phyloP scores from a whole-genome alignment of 2,888 invertebrate species.

The Limnephilus marmoratus region DNA sequence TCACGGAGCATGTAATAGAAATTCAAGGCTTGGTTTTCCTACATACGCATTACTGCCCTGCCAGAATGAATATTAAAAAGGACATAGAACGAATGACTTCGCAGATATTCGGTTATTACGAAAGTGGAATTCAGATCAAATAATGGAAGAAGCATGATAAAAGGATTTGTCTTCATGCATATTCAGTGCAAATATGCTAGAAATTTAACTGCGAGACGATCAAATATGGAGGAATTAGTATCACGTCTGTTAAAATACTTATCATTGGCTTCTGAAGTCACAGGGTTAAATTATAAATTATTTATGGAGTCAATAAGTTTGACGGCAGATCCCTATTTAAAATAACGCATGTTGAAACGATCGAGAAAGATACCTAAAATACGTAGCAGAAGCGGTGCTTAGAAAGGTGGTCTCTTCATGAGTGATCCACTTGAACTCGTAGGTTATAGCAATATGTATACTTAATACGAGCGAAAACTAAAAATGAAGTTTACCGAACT shows the following conservation, averaged over 20 bases:
- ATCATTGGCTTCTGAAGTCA: not conserved
- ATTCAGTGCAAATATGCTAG: not conserved
- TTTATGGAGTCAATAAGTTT: no score
- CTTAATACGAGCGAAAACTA: no score
- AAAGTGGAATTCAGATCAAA: not conserved
- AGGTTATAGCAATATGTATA: no score
- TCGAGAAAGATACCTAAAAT: no score
- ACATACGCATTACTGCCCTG: not conserved
- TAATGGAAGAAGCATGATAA: not conserved
- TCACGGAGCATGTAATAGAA: not conserved
- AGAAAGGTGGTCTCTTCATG: no score
- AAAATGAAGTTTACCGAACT: no score
- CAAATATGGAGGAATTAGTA: not conserved
- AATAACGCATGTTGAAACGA: no score
- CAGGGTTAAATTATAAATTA: not conserved
- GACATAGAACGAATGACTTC: not conserved
- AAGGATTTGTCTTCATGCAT: not conserved
- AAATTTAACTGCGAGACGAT: not conserved
- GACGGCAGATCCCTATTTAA: no score
- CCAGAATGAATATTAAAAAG: not conserved
- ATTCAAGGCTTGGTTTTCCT: not conserved
- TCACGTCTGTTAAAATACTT: not conserved
- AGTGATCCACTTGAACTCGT: no score
- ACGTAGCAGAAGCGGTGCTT: no score
- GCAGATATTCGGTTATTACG: not conserved